phyloP scores from a whole-genome alignment of 1,140 invertebrate genomes.

The Ericerus pela region DNA sequence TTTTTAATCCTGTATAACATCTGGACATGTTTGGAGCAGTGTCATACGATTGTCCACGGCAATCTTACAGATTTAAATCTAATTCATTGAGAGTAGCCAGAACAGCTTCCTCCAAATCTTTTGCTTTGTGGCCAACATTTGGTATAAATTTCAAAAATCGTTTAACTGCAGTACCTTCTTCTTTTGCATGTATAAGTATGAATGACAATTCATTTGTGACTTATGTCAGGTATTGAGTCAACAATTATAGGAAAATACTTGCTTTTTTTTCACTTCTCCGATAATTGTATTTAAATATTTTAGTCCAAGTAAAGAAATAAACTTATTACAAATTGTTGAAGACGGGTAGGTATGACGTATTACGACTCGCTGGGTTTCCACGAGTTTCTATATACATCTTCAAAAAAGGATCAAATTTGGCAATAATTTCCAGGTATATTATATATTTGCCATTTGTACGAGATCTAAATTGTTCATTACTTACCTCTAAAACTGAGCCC shows the following conservation, averaged over 20 bases:
- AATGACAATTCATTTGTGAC: slow-evolving; percentile 14
- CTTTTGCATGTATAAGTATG: slow-evolving; percentile 9
- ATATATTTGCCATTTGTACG: slow-evolving; percentile 20
- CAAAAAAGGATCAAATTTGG: slow-evolving; percentile 29
- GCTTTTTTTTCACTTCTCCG: neutral
- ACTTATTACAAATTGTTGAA: slow-evolving; percentile 26
- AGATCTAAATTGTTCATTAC: neutral
- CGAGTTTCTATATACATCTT: slow-evolving; percentile 25
- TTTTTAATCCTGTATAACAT: slow-evolving; percentile 23
- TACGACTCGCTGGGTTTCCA: slow-evolving; percentile 26
- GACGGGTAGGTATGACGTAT: slow-evolving; percentile 27
- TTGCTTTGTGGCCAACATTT: neutral
- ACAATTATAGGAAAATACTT: slow-evolving; percentile 12
- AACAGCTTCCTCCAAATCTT: neutral
- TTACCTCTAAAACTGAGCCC: neutral
- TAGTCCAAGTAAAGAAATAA: slow-evolving; percentile 21
- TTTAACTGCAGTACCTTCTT: neutral
- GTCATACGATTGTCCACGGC: slow-evolving; percentile 24
- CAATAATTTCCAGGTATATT: slow-evolving; percentile 25
- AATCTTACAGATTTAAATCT: slow-evolving; percentile 16
- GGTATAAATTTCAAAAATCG: slow-evolving; percentile 10
- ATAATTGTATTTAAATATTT: slow-evolving; percentile 11
- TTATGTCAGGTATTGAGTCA: slow-evolving; percentile 13
- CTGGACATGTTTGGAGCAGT: slow-evolving; percentile 19
- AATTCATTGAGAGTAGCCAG: neutral